Evolutionary conservation across 2,797 vertebrate genomes (phyloP), one percentile per base, ranked within the genome.

Genomic region (Taeniopygia guttata): DNA sequence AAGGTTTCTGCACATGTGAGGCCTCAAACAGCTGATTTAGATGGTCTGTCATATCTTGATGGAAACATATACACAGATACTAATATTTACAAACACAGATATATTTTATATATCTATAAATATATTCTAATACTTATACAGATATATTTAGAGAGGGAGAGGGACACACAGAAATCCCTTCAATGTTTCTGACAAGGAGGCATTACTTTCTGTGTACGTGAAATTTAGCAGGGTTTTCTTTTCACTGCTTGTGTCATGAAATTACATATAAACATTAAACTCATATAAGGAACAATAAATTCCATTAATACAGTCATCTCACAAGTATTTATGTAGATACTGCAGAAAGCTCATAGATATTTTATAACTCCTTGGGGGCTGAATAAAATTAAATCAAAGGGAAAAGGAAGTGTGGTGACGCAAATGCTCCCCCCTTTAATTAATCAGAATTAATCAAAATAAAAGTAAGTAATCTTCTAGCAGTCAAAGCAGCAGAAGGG

Each of bases 361-460:
- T 90, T 93, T 83, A 60, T 80, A 78, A 68, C 40, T 92, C 72
- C 89, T 85, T 80, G 11, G 58, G 42, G 77, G 26, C 43, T 48
- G 40, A 87, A 94, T 73, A 81, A 84, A 88, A 94, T 63, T 11
- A 92, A 95, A 93, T 90, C 84, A 89, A 93, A 94, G n/a, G n/a
- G 22, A 92, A 72, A 89, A 90, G 72, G 54, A 94, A 95, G 90
- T 27, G 46, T 36, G 32, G 72, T 87, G 82, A 95, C 0, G 29
- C 58, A 95, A 95, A 95, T 1, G 4, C 54, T 87, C 0, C 1
- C 51, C 62, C 46, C 72, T 76, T 90, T 83, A 83, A 87, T 91
- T 90, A 91, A 82, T 40, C 38, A 83, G 45, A 94, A 87, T 88
- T 70, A 92, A 87, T 60, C 46, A 87, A 94, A 93, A 85, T 60